These are phyloP conservation scores for Leptinotarsa juncta DNA, from an alignment of 2,888 invertebrate species.

Conservation along the genomic window DNA sequence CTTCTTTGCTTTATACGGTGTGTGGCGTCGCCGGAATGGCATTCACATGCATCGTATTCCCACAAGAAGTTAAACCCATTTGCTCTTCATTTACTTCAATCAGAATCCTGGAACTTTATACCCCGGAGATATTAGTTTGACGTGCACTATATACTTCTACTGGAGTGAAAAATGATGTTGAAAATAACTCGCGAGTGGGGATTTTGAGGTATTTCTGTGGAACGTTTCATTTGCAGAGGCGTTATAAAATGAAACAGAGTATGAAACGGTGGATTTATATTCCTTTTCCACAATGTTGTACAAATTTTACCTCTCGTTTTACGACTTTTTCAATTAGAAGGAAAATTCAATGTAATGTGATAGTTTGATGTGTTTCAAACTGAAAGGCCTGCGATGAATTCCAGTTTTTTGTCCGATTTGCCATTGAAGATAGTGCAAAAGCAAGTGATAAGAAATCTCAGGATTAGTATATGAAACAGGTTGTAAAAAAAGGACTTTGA, in stretches of 20 bases:
- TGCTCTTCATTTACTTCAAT: slow-evolving; percentile 65
- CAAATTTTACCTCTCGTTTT: no score
- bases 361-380: no score
- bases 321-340: no score
- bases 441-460: no score
- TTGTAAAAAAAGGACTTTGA: no score
- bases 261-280: not conserved
- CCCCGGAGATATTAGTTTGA: slow-evolving; percentile 63
- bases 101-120: slow-evolving; percentile 61
- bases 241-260: not conserved
- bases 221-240: not conserved
- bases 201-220: not conserved
- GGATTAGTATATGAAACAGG: no score
- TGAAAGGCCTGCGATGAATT: no score
- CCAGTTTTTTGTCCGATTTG: no score
- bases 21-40: slow-evolving; percentile 36
- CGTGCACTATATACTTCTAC: slow-evolving; percentile 58
- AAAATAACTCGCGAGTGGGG: slow-evolving; percentile 52
- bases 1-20: slow-evolving; percentile 33
- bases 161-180: slow-evolving; percentile 63
- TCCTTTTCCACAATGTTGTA: no score
- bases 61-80: slow-evolving; percentile 61
- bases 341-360: no score
- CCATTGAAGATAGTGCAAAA: no score
- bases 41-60: slow-evolving; percentile 50